These are phyloP conservation scores for Dromiciops gliroides DNA, from an alignment of 2,113 vertebrate species.

Conservation along the genomic window DNA sequence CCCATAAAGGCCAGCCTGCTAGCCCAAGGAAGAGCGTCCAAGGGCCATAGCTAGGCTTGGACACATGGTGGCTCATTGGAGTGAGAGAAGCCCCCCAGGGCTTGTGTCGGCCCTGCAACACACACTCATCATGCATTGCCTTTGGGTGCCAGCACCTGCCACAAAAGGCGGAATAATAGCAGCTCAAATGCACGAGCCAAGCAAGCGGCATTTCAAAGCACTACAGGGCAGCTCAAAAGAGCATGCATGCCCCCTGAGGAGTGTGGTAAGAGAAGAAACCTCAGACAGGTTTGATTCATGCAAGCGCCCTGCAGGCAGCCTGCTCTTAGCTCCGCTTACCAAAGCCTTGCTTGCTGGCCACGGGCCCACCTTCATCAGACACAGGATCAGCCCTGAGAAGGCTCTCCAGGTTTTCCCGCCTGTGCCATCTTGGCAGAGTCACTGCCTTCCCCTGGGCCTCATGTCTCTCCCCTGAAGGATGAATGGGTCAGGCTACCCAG, in stretches of 20 bases:
- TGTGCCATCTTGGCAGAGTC: not conserved
- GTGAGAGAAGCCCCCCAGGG: not conserved
- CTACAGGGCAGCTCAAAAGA: constrained; percentile 38
- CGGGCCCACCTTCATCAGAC: not conserved
- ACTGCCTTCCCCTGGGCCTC: not conserved
- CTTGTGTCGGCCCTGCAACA: not conserved
- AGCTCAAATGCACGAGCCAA: constrained; percentile 21
- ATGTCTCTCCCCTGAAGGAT: not conserved
- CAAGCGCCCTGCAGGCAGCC: not conserved
- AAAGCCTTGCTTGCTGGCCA: not conserved
- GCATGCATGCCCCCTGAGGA: constrained; percentile 58
- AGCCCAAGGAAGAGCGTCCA: constrained; percentile 5
- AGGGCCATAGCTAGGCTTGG: no score
- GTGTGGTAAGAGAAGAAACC: constrained; percentile 4
- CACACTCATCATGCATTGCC: not conserved
- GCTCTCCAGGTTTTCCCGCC: not conserved
- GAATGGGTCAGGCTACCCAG: not conserved
- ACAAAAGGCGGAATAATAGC: constrained; percentile 14
- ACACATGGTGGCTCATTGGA: not conserved
- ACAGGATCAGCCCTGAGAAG: constrained; percentile 9
- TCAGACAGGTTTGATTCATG: not conserved
- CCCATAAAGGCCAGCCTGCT: not conserved
- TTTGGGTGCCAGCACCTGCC: not conserved
- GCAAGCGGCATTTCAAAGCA: constrained; percentile 43
- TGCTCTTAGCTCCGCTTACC: constrained; percentile 17